Conservation (phyloP, 2,888 invertebrate genomes). For the Stegophylla sp. region DNA sequence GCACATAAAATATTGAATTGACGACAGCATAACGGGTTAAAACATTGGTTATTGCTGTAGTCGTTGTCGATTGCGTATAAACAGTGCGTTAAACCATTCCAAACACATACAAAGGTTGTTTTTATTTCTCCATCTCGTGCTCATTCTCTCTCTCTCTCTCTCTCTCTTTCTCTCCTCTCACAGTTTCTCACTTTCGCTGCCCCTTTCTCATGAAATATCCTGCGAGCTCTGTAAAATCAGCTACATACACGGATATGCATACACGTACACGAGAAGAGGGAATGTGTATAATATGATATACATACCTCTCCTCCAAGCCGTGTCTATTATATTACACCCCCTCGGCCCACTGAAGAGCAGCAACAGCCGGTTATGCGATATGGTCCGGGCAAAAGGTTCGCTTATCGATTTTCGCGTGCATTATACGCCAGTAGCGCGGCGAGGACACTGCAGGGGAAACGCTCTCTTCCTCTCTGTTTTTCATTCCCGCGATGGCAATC, state of each 20-base stretch:
- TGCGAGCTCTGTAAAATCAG: too few relatives aligned
- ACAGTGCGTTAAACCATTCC: constrained; percentile 2
- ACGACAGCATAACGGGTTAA: constrained; percentile 19
- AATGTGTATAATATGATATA: neutral
- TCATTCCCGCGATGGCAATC: too few relatives aligned
- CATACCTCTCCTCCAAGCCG: neutral
- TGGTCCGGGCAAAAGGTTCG: constrained; percentile 44
- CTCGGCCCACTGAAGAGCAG: neutral
- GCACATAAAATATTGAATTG: constrained; percentile 5
- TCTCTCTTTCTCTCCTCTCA: neutral
- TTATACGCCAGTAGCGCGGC: neutral
- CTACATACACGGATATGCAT: neutral
- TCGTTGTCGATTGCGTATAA: neutral
- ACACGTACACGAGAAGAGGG: neutral
- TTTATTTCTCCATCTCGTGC: constrained; percentile 21
- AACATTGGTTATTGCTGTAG: constrained; percentile 24
- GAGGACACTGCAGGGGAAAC: neutral
- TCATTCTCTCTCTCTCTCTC: neutral
- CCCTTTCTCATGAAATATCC: too few relatives aligned
- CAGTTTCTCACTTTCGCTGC: too few relatives aligned
- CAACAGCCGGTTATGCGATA: constrained; percentile 42
- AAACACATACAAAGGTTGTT: constrained; percentile 20
- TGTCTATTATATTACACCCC: neutral
- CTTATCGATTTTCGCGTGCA: constrained; percentile 39
- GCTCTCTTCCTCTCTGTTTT: neutral